Percentiles rank a stretch among this genome's conserved stretches.
phyloP scores from a whole-genome alignment of 2,888 invertebrate species.

The Drosophila pseudotalamancana region DNA sequence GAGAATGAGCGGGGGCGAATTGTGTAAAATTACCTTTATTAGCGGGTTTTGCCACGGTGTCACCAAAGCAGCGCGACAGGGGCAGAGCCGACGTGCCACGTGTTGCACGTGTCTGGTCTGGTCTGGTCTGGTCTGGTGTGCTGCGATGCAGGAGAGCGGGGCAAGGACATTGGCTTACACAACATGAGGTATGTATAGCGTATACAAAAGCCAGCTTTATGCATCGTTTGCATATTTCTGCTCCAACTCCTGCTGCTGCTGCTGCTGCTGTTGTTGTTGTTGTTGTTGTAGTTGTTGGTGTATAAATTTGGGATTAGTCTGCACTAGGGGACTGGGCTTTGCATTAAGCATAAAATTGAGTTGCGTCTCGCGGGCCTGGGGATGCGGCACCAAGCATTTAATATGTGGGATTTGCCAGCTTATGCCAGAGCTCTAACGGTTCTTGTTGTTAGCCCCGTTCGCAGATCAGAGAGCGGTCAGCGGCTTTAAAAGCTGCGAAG shows the following conservation, averaged over 20 bases:
- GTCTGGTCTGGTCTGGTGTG: not conserved
- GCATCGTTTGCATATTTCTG: slow-evolving; percentile 19
- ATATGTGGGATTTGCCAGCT: slow-evolving; percentile 59
- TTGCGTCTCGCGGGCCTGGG: slow-evolving; percentile 26
- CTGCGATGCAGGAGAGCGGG: not conserved
- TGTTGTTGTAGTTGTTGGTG: slow-evolving; percentile 24
- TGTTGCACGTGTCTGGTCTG: slow-evolving; percentile 48
- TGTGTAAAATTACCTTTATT: slow-evolving; percentile 72
- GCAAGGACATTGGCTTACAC: slow-evolving; percentile 23
- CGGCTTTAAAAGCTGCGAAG: slow-evolving; percentile 22
- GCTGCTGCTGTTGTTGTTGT: not conserved
- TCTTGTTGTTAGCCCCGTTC: slow-evolving; percentile 13
- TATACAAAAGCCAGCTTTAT: slow-evolving; percentile 31
- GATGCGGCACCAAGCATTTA: slow-evolving; percentile 53
- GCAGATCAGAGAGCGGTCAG: slow-evolving; percentile 30
- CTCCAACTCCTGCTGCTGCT: not conserved
- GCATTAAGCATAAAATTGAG: slow-evolving; percentile 63
- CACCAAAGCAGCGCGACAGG: not conserved
- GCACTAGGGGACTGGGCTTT: slow-evolving; percentile 2
- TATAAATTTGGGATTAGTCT: slow-evolving; percentile 55
- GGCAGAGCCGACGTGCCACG: slow-evolving; percentile 47
- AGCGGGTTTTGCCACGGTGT: slow-evolving; percentile 43
- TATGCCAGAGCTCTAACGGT: slow-evolving; percentile 29
- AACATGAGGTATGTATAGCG: slow-evolving; percentile 21
- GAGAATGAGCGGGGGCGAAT: slow-evolving; percentile 9